Evolutionary conservation across 2,113 vertebrate genomes (phyloP).

Genomic region (Beaufortia kweichowensis): DNA sequence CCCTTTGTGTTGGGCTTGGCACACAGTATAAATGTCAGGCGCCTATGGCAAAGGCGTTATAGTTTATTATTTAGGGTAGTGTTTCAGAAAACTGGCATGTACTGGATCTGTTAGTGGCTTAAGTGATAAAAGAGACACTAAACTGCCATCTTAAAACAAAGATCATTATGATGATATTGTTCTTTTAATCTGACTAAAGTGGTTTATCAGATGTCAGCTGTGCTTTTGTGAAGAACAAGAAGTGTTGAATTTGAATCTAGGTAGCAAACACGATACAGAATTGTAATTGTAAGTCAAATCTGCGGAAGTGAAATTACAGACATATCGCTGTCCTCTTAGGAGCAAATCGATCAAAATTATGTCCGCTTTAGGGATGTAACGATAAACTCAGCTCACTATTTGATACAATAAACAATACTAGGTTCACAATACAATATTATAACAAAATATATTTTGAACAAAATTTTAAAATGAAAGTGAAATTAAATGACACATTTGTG

Average conservation of each 20-base stretch:
- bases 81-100: slow-evolving; percentile 3
- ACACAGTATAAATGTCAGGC: slow-evolving; percentile 25
- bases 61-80: neutral
- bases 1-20: slow-evolving; percentile 22
- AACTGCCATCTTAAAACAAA: neutral
- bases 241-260: neutral
- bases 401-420: too few species aligned
- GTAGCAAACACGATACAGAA: neutral
- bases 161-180: neutral
- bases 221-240: neutral
- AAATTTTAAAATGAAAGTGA: too few species aligned
- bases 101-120: neutral
- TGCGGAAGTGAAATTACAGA: neutral
- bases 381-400: too few species aligned
- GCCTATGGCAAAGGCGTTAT: slow-evolving; percentile 20
- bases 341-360: too few species aligned
- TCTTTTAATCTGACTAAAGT: neutral
- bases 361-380: too few species aligned
- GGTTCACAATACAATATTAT: too few species aligned
- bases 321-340: neutral
- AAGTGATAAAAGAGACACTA: neutral
- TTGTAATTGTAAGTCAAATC: neutral
- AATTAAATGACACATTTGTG: too few species aligned
- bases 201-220: neutral
- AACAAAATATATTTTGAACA: too few species aligned